Evolutionary conservation across 2,888 invertebrate genomes (phyloP).

Genomic region (Agrilus cyanescens): DNA sequence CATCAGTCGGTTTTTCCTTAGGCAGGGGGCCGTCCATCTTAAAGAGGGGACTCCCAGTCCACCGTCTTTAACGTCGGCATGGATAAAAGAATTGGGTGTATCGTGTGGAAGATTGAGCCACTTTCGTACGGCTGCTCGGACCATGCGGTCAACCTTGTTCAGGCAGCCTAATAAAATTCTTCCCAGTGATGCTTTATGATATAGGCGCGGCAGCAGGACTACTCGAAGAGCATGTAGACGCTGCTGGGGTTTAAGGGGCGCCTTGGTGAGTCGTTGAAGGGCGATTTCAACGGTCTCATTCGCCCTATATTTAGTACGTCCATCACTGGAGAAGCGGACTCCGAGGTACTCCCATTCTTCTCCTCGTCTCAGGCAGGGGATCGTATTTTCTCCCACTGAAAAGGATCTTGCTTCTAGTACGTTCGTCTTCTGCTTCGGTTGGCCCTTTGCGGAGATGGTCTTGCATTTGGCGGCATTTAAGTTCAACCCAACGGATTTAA

Average conservation of each 20-base stretch:
- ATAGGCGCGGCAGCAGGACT: conserved; percentile 20
- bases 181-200: conserved; percentile 22
- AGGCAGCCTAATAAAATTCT: conserved; percentile 9
- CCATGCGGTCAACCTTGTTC: conserved; percentile 19
- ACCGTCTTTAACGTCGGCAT: conserved; percentile 19
- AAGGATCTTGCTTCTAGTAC: too few relatives aligned
- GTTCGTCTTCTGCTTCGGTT: too few relatives aligned
- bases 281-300: too few relatives aligned
- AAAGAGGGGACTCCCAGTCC: conserved; percentile 21
- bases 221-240: conserved; percentile 3
- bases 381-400: neutral
- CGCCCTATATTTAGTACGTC: neutral
- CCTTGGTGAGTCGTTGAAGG: neutral
- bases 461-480: too few relatives aligned
- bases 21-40: conserved; percentile 9
- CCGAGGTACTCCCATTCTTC: too few relatives aligned
- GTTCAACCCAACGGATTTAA: too few relatives aligned
- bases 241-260: neutral
- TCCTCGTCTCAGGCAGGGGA: neutral
- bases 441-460: too few relatives aligned
- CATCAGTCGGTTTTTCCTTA: neutral
- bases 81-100: conserved; percentile 22
- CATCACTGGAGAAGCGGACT: neutral
- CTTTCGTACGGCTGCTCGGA: conserved; percentile 19
- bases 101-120: conserved; percentile 25